These are phyloP conservation scores for Tryphoninae sp. DNA, from an alignment of 2,888 invertebrate genomes.

Conservation along the genomic window DNA sequence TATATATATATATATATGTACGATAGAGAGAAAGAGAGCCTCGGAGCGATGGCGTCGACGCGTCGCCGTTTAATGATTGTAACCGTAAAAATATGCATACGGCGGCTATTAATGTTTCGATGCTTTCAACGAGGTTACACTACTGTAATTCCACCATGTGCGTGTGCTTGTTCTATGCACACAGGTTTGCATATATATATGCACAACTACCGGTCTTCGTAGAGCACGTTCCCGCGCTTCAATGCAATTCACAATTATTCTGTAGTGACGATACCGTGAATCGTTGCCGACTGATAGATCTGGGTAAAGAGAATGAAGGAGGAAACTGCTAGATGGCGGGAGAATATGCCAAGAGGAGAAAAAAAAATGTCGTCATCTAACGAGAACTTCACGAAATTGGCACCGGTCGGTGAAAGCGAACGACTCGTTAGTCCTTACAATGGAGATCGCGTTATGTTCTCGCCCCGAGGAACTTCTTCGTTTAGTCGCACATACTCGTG, in stretches of 20 bases:
- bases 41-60: conserved; percentile 51
- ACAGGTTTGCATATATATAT: background rate
- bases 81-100: conserved; percentile 51
- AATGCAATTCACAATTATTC: conserved; percentile 49
- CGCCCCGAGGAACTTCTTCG: conserved; percentile 7
- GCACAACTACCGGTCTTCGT: conserved; percentile 22
- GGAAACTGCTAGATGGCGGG: conserved; percentile 7
- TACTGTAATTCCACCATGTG: background rate
- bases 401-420: conserved; percentile 62
- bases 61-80: conserved; percentile 60
- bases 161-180: too few species aligned
- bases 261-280: conserved; percentile 56
- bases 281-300: conserved; percentile 51
- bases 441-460: conserved; percentile 39
- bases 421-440: conserved; percentile 58
- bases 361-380: conserved; percentile 17
- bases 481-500: conserved; percentile 18
- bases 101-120: conserved; percentile 55
- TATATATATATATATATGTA: background rate
- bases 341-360: conserved; percentile 20
- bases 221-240: conserved; percentile 11
- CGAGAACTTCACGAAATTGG: conserved; percentile 56
- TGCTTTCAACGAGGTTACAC: conserved; percentile 46
- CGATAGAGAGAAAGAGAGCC: background rate
- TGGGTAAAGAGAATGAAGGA: conserved; percentile 52